Evolutionary conservation across 2,797 vertebrate species (phyloP).

Genomic region (Psittacula derbiana): DNA sequence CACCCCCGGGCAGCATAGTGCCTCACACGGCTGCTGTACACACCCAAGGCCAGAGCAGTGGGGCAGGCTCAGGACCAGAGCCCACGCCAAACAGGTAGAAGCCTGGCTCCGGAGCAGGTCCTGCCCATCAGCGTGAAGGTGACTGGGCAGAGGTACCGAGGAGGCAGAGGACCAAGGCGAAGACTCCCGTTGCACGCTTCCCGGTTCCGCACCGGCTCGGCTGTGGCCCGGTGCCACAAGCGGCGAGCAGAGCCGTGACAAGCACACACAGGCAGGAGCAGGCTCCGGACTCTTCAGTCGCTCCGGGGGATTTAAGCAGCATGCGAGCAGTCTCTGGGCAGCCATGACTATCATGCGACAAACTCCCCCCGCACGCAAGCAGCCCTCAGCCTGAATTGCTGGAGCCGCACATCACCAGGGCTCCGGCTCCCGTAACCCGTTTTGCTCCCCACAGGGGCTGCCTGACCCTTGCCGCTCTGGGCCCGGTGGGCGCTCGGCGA

Average conservation of each 20-base stretch:
- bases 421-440: background rate
- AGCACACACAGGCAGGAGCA: background rate
- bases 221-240: background rate
- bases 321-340: constrained; percentile 4
- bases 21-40: background rate
- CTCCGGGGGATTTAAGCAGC: background rate
- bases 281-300: background rate
- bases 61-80: background rate
- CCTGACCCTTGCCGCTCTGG: background rate
- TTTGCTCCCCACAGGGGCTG: background rate
- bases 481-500: background rate
- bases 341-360: constrained; percentile 48
- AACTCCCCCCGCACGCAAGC: background rate
- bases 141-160: background rate
- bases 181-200: background rate
- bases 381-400: background rate
- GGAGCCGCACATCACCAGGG: background rate
- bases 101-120: background rate
- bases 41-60: background rate
- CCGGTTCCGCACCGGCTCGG: background rate
- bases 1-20: rapidly evolving
- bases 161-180: background rate
- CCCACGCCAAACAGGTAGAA: background rate
- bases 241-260: background rate
- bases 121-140: background rate